These are phyloP conservation scores for Lophotis ruficrista DNA, from an alignment of 2,113 vertebrate genomes.

Conservation along the genomic window DNA sequence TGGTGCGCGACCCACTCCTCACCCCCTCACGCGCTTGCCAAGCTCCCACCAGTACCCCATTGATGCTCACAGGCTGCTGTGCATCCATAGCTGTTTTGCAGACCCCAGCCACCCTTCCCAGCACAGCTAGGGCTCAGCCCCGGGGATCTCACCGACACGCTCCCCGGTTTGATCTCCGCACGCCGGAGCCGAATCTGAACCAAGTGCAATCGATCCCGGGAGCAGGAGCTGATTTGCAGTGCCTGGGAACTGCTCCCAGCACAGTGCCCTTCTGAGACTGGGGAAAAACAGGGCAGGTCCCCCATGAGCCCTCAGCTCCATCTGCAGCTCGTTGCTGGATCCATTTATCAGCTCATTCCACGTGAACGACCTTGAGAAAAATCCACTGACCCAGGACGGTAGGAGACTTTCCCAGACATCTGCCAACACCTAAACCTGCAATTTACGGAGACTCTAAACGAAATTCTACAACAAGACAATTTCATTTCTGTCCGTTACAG, in stretches of 20 bases:
- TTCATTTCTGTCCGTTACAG: conserved; percentile 36
- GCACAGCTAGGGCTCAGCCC: not conserved
- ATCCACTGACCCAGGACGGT: conserved; percentile 48
- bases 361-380: conserved; percentile 48
- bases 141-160: rapidly evolving
- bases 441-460: conserved; percentile 23
- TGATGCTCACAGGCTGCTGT: not conserved
- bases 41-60: not conserved
- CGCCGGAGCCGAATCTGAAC: not conserved
- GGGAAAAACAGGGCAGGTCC: conserved; percentile 46
- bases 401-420: conserved; percentile 54
- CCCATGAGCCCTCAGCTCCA: conserved; percentile 46
- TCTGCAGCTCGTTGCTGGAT: conserved; percentile 19
- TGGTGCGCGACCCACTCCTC: rapidly evolving
- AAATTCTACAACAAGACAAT: conserved; percentile 24
- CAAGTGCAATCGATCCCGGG: rapidly evolving
- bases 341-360: conserved; percentile 60
- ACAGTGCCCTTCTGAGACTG: not conserved
- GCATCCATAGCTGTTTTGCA: not conserved
- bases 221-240: not conserved
- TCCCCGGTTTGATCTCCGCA: rapidly evolving
- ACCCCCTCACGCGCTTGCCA: not conserved
- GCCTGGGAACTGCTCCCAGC: not conserved
- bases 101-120: not conserved
- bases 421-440: conserved; percentile 56